Base-by-base conservation (phyloP, 2,113 vertebrate genomes). In the Macquaria ambigua region DNA sequence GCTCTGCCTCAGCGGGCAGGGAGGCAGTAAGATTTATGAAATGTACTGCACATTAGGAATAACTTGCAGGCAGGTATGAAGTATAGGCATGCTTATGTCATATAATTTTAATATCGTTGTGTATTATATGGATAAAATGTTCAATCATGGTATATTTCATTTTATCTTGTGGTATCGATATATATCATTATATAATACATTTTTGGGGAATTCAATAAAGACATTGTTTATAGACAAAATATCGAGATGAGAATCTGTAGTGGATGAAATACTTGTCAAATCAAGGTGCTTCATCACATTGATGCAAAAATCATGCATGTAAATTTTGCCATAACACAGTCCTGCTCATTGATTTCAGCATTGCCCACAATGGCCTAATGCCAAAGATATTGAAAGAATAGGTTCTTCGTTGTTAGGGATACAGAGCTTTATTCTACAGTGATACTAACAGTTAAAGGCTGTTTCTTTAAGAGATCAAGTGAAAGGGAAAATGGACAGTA, bases 11-110 rank as follows among this genome's bases (percentile, higher is more conserved):
- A 46, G 62, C 11, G 7, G 61, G 59, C 5, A 41, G 37, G 10
- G 31, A 62, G 64, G 43, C n/a, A n/a, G 34, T 58, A 37, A 62
- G 18, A 25, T 52, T 74, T 53, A 81, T 56, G 10, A 81, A 81
- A 77, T 68, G 8, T 76, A 4, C 23, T 10, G 31, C 12, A 41
- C n/a, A n/a, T 67, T 68, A 37, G 37, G 5, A 53, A 53, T 15
- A 77, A 53, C 7, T 43, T 43, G 12, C 43, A 41, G 20, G 39
- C 15, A 20, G 39, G 50, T 53, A 39, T 69, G 0, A 31, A 41
- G 52, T 48, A 20, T 25, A 31, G 12, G 14, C 3, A 31, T 43
- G 55, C 6, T 28, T 52, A 15, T 21, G 15, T 71, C 16, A 12
- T 23, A 52, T 23, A 16, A 8, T 16, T 61, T 4, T 39, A 28